Percentiles rank a stretch among this genome's conserved stretches.
Conservation (phyloP, 2,797 vertebrate genomes). For the Poecile montanus region DNA sequence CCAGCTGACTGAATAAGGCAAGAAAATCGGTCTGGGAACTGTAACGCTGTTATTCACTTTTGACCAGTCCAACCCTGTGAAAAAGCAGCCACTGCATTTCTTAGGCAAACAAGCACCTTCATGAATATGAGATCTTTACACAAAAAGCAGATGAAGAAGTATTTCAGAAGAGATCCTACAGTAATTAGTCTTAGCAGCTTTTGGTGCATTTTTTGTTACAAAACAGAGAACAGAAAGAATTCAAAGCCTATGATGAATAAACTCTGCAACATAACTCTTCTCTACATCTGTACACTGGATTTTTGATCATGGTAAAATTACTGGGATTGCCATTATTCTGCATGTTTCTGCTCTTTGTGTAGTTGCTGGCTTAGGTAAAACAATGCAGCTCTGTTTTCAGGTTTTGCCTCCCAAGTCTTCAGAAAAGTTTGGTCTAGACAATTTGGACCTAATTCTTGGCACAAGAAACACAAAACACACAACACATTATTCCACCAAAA, state of each 20-base stretch:
- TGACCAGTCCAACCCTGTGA: background rate
- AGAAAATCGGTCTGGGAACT: conserved; percentile 47
- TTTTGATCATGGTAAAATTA: conserved; percentile 23
- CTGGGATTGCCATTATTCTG: background rate
- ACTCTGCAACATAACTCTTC: background rate
- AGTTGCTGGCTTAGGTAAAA: background rate
- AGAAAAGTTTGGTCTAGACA: conserved; percentile 16
- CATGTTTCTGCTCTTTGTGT: background rate
- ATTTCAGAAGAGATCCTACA: background rate
- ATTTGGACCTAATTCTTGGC: background rate
- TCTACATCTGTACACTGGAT: background rate
- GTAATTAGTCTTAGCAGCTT: conserved; percentile 33
- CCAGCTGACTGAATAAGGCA: conserved; percentile 34
- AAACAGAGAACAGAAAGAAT: background rate
- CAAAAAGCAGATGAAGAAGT: conserved; percentile 44
- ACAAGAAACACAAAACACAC: background rate
- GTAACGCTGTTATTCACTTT: conserved; percentile 36
- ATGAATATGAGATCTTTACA: background rate
- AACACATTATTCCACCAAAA: background rate
- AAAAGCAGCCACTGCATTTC: conserved; percentile 45
- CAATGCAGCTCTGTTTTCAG: background rate
- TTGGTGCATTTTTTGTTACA: conserved; percentile 2
- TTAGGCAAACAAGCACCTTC: conserved; percentile 10
- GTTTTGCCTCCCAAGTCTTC: background rate
- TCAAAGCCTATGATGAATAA: background rate